Evolutionary conservation across 2,888 invertebrate species (phyloP).

Genomic region (Tuta absoluta): DNA sequence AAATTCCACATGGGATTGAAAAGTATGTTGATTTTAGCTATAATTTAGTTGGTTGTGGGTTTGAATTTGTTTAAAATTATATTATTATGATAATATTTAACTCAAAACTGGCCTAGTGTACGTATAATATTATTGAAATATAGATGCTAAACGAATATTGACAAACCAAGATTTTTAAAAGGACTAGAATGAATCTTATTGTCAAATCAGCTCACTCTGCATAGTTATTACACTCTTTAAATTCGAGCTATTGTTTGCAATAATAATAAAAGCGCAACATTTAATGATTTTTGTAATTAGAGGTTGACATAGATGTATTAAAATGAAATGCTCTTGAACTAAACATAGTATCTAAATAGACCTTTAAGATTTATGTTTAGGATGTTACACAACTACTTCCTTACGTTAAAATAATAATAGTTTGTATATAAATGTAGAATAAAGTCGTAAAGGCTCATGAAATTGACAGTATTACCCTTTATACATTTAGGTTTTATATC

Average conservation of each 20-base stretch:
- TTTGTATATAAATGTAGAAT: constrained; percentile 60
- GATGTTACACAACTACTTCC: not conserved
- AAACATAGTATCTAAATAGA: not conserved
- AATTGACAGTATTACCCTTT: constrained; percentile 75
- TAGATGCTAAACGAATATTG: constrained; percentile 33
- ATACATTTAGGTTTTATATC: constrained; percentile 57
- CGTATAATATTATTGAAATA: constrained; percentile 21
- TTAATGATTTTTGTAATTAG: not conserved
- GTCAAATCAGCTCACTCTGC: constrained; percentile 70
- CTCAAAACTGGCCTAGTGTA: constrained; percentile 27
- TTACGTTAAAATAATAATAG: constrained; percentile 47
- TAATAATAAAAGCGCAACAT: not conserved
- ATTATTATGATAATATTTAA: constrained; percentile 9
- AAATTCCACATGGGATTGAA: too few species aligned
- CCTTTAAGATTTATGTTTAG: not conserved
- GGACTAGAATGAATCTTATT: constrained; percentile 78
- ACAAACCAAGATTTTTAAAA: constrained; percentile 66
- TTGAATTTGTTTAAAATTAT: constrained; percentile 3
- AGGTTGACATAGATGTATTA: not conserved
- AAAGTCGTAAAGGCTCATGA: constrained; percentile 68
- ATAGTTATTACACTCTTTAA: constrained; percentile 36
- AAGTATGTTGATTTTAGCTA: constrained; percentile 10
- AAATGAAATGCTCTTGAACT: constrained; percentile 1
- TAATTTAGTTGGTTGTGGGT: not conserved
- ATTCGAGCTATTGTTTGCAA: not conserved